Evolutionary conservation across 2,888 invertebrate genomes (phyloP), one percentile per base, ranked within the genome.

Genomic region (Craniophora ligustri): DNA sequence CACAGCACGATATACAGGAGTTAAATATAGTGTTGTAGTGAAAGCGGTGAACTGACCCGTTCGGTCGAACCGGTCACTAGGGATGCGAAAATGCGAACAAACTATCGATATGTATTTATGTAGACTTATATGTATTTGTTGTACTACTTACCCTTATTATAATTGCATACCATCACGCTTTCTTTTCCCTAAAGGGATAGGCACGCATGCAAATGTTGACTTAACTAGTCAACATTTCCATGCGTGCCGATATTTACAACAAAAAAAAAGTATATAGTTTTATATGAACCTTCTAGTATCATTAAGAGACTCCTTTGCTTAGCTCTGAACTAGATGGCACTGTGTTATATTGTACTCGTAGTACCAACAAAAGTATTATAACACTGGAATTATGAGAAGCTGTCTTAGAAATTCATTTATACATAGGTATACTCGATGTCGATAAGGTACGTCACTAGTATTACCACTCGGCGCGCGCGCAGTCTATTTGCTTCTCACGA

Each of bases 401-500:
- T n/a, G n/a, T n/a, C n/a, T n/a, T n/a, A n/a, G n/a, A n/a, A n/a
- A n/a, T n/a, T n/a, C n/a, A n/a, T n/a, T n/a, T n/a, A 23, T 21
- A 10, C 26, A 41, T 40, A 41, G 39, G n/a, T n/a, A 41, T 14
- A 44, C 2, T 38, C 21, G 40, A 41, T 26, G 39, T 5, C 35
- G 34, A 26, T 3, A 8, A 2, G 19, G 31, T 47, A 8, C 59
- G 13, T 7, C 47, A 42, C 63, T 59, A 63, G 35, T 5, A 11
- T 10, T 54, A 59, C 54, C 59, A 54, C 44, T 39, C 49, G 50
- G 44, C 44, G 46, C 15, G 4, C 39, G 16, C 45, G 45, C 45
- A 26, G 28, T 13, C 16, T n/a, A n/a, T n/a, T n/a, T n/a, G 34
- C 32, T 64, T 64, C 63, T 59, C 63, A 64, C 63, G 63, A 48